Conservation (phyloP, 1,140 invertebrate genomes). For the Metaphire vulgaris region DNA sequence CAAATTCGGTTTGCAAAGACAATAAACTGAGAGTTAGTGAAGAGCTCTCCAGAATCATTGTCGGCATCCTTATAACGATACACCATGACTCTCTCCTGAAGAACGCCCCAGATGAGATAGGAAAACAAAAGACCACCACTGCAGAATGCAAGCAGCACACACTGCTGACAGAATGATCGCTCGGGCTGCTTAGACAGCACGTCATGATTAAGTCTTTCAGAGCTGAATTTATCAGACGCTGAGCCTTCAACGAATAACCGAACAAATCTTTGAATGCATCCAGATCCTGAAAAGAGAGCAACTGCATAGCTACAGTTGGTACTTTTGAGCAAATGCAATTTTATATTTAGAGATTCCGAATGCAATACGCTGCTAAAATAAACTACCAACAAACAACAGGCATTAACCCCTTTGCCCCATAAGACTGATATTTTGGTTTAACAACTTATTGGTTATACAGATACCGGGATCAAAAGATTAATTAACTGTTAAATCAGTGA, state of each 20-base stretch:
- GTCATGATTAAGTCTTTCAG: slow-evolving; percentile 32
- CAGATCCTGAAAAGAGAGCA: slow-evolving; percentile 35
- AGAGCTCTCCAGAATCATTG: slow-evolving; percentile 54
- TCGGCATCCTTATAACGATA: slow-evolving; percentile 53
- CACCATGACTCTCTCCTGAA: slow-evolving; percentile 69
- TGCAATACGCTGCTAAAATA: no score
- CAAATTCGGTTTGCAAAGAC: slow-evolving; percentile 88
- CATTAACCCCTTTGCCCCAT: no score
- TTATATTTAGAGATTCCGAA: background rate
- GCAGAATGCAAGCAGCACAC: slow-evolving; percentile 62
- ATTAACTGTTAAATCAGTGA: no score
- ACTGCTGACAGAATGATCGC: slow-evolving; percentile 23
- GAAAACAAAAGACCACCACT: slow-evolving; percentile 80
- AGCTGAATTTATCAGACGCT: slow-evolving; percentile 42
- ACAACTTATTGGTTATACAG: no score
- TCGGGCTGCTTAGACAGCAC: slow-evolving; percentile 28
- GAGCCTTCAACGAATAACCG: slow-evolving; percentile 61
- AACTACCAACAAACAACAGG: no score
- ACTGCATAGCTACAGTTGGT: background rate
- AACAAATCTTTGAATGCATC: slow-evolving; percentile 37
- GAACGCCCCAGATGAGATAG: slow-evolving; percentile 86
- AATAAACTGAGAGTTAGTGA: slow-evolving; percentile 87
- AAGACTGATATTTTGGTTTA: no score
- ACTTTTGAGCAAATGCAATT: background rate
- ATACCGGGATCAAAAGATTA: no score